A percentile compares a stretch with the other conserved stretches of the same genome.
Conservation (phyloP, 2,797 vertebrate genomes). For the Anguilla obscura region DNA sequence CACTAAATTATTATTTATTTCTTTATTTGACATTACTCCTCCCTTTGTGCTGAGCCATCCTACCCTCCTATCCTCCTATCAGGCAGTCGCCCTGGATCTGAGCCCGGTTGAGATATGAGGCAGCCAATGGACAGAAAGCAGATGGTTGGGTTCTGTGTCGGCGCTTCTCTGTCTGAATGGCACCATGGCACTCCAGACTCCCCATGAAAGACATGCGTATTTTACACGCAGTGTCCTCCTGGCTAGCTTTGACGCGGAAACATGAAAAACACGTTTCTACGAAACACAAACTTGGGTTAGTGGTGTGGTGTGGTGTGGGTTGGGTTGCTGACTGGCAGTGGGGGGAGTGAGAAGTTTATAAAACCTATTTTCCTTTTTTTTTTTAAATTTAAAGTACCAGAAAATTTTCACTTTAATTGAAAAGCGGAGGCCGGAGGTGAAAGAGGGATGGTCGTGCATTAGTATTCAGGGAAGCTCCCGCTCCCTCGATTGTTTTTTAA, state of each 20-base stretch:
- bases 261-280: slow-evolving; percentile 50
- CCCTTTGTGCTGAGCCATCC: neutral
- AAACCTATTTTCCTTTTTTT: neutral
- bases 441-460: neutral
- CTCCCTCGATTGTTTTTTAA: slow-evolving; percentile 51
- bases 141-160: slow-evolving; percentile 71
- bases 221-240: slow-evolving; percentile 33
- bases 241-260: slow-evolving; percentile 44
- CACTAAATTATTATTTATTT: slow-evolving; percentile 3
- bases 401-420: slow-evolving; percentile 18
- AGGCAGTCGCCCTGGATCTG: slow-evolving; percentile 68
- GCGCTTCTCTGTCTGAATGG: slow-evolving; percentile 58
- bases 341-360: slow-evolving; percentile 24
- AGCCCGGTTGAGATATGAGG: slow-evolving; percentile 40
- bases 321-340: neutral
- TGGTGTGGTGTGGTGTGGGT: neutral
- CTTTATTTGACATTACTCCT: slow-evolving; percentile 1
- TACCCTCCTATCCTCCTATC: slow-evolving; percentile 15
- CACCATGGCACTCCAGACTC: slow-evolving; percentile 50
- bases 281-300: slow-evolving; percentile 7
- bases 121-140: slow-evolving; percentile 50
- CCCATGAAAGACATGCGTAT: slow-evolving; percentile 42
- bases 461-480: neutral
- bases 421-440: neutral
- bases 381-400: slow-evolving; percentile 30